Conservation (phyloP, 1,140 invertebrate species). For the Pogonomyrmex californicus region DNA sequence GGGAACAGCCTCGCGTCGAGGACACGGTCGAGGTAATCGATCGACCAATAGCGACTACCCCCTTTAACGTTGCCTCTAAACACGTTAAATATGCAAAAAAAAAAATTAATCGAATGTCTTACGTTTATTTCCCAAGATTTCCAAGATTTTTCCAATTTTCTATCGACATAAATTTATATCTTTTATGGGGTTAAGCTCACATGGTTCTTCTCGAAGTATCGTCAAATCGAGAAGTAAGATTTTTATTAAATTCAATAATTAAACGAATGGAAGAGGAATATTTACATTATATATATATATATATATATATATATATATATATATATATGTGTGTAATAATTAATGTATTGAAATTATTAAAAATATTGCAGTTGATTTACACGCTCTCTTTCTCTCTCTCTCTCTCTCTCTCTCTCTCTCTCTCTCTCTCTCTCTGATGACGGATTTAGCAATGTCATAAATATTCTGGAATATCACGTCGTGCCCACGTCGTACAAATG, state of each 20-base stretch:
- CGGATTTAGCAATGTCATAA: no score
- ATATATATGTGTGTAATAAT: not conserved
- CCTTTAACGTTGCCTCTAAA: not conserved
- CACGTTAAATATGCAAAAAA: not conserved
- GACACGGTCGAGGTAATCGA: conserved; percentile 56
- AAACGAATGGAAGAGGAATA: not conserved
- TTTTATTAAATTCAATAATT: not conserved
- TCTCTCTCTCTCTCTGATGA: not conserved
- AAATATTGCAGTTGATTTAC: not conserved
- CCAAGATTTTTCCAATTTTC: no score
- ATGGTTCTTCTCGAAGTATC: no score
- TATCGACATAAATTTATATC: not conserved
- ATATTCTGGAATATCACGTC: not conserved
- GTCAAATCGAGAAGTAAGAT: not conserved
- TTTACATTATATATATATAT: conserved; percentile 2
- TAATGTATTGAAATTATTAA: not conserved
- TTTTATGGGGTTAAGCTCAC: not conserved
- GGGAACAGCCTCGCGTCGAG: conserved; percentile 29
- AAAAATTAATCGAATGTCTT: not conserved
- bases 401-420: not conserved
- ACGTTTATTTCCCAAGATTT: not conserved
- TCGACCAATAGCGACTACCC: not conserved
- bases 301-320: not conserved
- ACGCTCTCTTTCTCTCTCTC: not conserved
- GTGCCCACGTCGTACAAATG: not conserved